Evolutionary conservation across 2,797 vertebrate species (phyloP).

Genomic region (Zalophus californianus): DNA sequence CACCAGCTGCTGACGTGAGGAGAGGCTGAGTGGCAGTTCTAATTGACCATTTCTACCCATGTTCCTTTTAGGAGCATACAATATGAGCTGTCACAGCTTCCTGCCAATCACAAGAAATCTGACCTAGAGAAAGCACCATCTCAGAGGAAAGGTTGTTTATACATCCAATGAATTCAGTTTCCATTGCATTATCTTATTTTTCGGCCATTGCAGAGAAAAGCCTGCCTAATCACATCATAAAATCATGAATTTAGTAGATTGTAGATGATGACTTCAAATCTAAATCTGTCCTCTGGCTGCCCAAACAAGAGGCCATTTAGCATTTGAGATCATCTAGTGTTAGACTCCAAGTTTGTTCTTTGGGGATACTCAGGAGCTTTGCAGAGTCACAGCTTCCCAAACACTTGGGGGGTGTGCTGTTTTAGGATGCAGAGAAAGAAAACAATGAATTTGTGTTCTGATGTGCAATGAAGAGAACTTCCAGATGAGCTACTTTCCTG

Average conservation of each 20-base stretch:
- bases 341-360: constrained; percentile 8
- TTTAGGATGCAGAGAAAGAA: constrained; percentile 60
- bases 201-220: constrained; percentile 81
- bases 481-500: neutral
- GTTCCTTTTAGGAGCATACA: constrained; percentile 83
- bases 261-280: constrained; percentile 84
- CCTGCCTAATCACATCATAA: constrained; percentile 77
- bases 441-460: neutral
- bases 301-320: constrained; percentile 78
- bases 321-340: constrained; percentile 61
- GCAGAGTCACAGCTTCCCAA: constrained; percentile 48
- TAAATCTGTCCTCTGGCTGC: constrained; percentile 80
- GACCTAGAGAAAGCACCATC: constrained; percentile 83
- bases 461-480: constrained; percentile 47
- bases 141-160: constrained; percentile 79
- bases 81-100: constrained; percentile 86
- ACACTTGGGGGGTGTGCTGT: neutral
- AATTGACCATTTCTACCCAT: constrained; percentile 87
- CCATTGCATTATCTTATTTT: constrained; percentile 83
- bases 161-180: constrained; percentile 84
- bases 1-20: constrained; percentile 70
- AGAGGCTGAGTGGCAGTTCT: constrained; percentile 88
- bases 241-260: constrained; percentile 81
- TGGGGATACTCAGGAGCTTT: neutral
- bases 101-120: constrained; percentile 88